phyloP scores from a whole-genome alignment of 2,888 invertebrate species.

The Thecocarcelia acutangulata region DNA sequence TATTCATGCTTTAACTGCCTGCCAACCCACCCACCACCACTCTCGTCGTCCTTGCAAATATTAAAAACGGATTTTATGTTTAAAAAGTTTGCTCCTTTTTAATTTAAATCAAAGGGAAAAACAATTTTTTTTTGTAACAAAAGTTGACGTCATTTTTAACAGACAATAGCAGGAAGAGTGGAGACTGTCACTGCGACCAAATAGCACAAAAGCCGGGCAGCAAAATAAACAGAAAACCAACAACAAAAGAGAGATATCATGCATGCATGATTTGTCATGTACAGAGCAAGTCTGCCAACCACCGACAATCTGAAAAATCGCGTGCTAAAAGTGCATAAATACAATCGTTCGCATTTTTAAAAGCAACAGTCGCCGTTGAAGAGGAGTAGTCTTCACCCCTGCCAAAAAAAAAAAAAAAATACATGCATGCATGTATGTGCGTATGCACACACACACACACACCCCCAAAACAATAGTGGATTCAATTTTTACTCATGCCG shows the following conservation, averaged over 20 bases:
- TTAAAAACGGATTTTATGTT: constrained; percentile 3
- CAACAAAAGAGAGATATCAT: constrained; percentile 9
- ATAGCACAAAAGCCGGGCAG: constrained; percentile 26
- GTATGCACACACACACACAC: background rate
- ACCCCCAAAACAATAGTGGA: constrained; percentile 10
- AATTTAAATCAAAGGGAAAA: constrained; percentile 2
- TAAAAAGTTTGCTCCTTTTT: constrained; percentile 16
- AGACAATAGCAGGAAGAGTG: constrained; percentile 17
- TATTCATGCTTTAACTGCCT: too few species aligned
- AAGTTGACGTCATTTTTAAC: constrained; percentile 48
- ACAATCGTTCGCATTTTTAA: constrained; percentile 16
- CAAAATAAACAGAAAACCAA: constrained; percentile 1
- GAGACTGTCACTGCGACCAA: constrained; percentile 38
- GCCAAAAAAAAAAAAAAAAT: constrained; percentile 15
- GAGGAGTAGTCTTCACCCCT: constrained; percentile 44
- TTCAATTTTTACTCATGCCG: constrained; percentile 56
- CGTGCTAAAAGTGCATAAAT: constrained; percentile 66
- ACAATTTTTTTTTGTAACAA: constrained; percentile 8
- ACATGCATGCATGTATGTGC: background rate
- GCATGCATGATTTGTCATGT: constrained; percentile 60
- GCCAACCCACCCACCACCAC: background rate
- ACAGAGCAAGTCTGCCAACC: background rate
- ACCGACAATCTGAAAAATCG: constrained; percentile 41
- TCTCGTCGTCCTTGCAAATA: constrained; percentile 4
- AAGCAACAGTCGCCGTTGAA: constrained; percentile 65